Evolutionary conservation across 2,888 invertebrate species (phyloP), one percentile per base, ranked within the genome.

Genomic region (Nipponacmea schrenckii): DNA sequence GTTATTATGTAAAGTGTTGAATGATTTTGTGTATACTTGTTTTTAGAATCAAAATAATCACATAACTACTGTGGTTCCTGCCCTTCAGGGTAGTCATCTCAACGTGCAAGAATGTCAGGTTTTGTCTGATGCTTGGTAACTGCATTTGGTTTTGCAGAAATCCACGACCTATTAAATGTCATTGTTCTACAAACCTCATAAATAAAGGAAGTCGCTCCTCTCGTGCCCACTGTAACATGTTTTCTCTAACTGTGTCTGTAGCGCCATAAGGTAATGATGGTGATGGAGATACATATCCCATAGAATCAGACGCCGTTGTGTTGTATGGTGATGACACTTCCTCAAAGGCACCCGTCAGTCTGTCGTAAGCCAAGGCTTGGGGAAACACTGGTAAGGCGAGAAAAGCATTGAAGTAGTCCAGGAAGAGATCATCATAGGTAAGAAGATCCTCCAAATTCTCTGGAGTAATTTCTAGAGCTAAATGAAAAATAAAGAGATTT

Each of bases 341-440:
- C 67, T 86, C 84, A 74, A 88, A 88, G 7, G 85, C 85, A 12
- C 87, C 88, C 2, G 87, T 86, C 64, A 89, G 83, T 24, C 89
- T 81, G 81, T 89, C 85, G 75, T 89, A 89, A 62, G 82, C 77
- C 72, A 89, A 76, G 0, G 85, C 83, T 73, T 86, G 85, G 1
- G 89, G 87, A 73, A 89, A 89, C 31, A 88, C 89, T 27, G 88
- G 87, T n/a, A 88, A 79, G 10, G 83, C 77, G 14, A 89, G 81
- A 74, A 89, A 89, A 31, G 86, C 85, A 75, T 89, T 89, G 82
- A 89, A 89, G 76, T 88, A 89, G 71, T 89, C 89, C 70, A 89
- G 77, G 78, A 89, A 89, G 20, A 88, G 80, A 76, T 89, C 89
- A 82, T 89, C 89, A 71, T 88, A 89, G 39, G 88, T 85, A 66